Evolutionary conservation across 2,888 invertebrate genomes (phyloP).

Genomic region (Phyllotreta striolata): DNA sequence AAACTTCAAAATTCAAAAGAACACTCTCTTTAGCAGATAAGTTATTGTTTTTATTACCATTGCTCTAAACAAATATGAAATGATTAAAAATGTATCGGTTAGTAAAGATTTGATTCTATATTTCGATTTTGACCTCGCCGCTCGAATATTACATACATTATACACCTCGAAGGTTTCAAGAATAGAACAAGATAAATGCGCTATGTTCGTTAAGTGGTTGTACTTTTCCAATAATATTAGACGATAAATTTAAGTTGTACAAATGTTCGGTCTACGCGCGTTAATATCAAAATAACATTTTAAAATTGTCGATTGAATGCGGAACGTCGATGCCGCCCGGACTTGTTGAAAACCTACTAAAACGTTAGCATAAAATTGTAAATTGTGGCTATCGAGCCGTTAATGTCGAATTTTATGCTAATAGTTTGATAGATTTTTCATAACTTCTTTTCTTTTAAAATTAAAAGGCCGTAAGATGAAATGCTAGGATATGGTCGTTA

Average conservation of each 20-base stretch:
- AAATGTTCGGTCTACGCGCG: constrained; percentile 2
- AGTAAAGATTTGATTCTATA: too few relatives aligned
- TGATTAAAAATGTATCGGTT: too few relatives aligned
- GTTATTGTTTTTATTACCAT: too few relatives aligned
- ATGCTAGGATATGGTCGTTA: too few relatives aligned
- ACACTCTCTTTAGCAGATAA: too few relatives aligned
- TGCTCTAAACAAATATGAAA: too few relatives aligned
- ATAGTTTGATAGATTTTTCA: constrained; percentile 1
- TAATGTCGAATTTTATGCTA: constrained; percentile 2
- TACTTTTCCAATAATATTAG: constrained; percentile 17
- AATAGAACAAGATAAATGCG: constrained; percentile 19
- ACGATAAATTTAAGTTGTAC: constrained; percentile 19
- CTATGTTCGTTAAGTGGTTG: constrained; percentile 19
- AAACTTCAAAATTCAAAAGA: too few relatives aligned
- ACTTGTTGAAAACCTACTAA: constrained; percentile 18
- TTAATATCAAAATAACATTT: constrained; percentile 9
- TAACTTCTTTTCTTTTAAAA: constrained; percentile 1
- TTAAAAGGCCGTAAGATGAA: not conserved
- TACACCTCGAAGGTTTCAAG: constrained; percentile 7
- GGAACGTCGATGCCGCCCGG: constrained; percentile 5
- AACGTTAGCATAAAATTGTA: constrained; percentile 3
- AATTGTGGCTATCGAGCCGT: constrained; percentile 4
- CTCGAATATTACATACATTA: constrained; percentile 1
- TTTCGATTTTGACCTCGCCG: too few relatives aligned
- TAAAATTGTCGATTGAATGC: constrained; percentile 5